Conservation (phyloP, 2,888 invertebrate species). For the Drosophila falleni region DNA sequence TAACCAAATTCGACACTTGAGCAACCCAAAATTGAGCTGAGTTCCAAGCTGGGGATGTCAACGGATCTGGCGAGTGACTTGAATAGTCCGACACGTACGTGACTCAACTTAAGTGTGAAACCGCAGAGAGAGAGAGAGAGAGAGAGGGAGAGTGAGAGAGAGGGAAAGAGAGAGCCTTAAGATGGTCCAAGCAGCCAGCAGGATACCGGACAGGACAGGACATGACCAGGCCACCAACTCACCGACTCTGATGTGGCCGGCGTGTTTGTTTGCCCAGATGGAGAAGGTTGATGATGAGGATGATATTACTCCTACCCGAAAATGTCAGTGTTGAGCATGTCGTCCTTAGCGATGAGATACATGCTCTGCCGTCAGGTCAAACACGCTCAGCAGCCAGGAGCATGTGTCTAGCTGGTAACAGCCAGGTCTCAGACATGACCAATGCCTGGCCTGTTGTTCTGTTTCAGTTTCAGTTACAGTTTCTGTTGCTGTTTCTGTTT, state of each 20-base stretch:
- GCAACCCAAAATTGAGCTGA: slow-evolving; percentile 8
- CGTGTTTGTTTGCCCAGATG: slow-evolving; percentile 51
- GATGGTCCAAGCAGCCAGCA: slow-evolving; percentile 34
- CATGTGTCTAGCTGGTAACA: slow-evolving; percentile 57
- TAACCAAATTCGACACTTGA: slow-evolving; percentile 59
- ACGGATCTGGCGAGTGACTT: background rate
- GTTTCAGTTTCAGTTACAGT: slow-evolving; percentile 3
- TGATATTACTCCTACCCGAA: slow-evolving; percentile 29
- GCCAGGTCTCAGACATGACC: slow-evolving; percentile 45
- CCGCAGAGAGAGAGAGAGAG: slow-evolving; percentile 21
- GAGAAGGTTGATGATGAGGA: slow-evolving; percentile 6
- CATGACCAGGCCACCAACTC: slow-evolving; percentile 28
- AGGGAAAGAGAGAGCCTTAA: background rate
- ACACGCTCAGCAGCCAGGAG: slow-evolving; percentile 33
- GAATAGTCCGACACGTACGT: slow-evolving; percentile 59
- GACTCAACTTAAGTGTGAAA: slow-evolving; percentile 63
- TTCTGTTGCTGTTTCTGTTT: slow-evolving; percentile 1
- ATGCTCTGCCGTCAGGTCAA: slow-evolving; percentile 40
- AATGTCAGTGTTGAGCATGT: slow-evolving; percentile 55
- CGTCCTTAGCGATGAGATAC: slow-evolving; percentile 60
- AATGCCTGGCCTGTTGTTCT: slow-evolving; percentile 17
- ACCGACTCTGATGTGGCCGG: slow-evolving; percentile 31
- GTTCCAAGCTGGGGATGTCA: slow-evolving; percentile 27
- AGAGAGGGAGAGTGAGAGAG: too few species aligned
- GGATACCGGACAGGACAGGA: slow-evolving; percentile 46